Evolutionary conservation across 2,888 invertebrate genomes (phyloP).

Genomic region (Trichacis sp.): DNA sequence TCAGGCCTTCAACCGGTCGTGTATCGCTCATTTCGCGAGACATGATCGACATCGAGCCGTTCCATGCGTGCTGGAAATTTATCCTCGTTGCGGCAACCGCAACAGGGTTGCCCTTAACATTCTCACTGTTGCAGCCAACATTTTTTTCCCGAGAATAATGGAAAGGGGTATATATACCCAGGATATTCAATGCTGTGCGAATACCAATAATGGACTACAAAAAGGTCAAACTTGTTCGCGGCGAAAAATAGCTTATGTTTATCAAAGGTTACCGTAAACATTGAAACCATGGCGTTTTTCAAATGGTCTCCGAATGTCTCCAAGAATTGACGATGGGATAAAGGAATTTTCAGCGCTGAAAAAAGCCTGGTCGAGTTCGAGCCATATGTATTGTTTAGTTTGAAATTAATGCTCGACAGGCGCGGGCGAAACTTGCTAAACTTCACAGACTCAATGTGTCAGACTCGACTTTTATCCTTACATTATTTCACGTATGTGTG

Average conservation of each 20-base stretch:
- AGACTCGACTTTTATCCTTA: constrained; percentile 5
- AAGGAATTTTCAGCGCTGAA: not conserved
- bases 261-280: constrained; percentile 14
- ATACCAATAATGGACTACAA: constrained; percentile 19
- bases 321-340: not conserved
- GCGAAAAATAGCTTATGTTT: constrained; percentile 19
- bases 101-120: constrained; percentile 5
- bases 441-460: not conserved
- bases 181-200: constrained; percentile 23
- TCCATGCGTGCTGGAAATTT: constrained; percentile 33
- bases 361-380: not conserved
- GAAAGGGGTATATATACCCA: not conserved
- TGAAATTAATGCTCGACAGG: constrained; percentile 8
- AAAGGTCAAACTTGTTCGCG: constrained; percentile 28
- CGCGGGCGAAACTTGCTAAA: constrained; percentile 6
- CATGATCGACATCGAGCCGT: constrained; percentile 24
- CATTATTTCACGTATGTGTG: not conserved
- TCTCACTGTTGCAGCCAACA: not conserved
- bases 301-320: constrained; percentile 7
- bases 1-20: constrained; percentile 43
- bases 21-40: constrained; percentile 30
- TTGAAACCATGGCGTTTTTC: constrained; percentile 7
- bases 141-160: not conserved
- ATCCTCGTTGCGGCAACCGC: not conserved
- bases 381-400: constrained; percentile 7